Conservation (phyloP, 2,888 invertebrate species). For the Ariolimax columbianus region DNA sequence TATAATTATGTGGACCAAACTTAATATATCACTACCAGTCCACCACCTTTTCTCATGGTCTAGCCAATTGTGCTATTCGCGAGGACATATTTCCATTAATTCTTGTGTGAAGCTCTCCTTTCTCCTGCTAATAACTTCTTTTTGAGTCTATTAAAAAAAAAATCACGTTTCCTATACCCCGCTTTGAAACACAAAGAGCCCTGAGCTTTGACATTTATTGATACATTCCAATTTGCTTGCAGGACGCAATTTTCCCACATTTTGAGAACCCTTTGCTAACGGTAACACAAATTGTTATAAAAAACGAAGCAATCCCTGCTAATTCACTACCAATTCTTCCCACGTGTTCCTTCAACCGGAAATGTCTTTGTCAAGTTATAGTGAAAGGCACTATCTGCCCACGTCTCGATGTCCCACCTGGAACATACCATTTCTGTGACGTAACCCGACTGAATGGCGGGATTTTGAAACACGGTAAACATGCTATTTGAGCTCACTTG, state of each 20-base stretch:
- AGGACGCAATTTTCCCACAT: background rate
- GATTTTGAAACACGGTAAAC: slow-evolving; percentile 7
- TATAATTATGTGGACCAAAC: too few relatives aligned
- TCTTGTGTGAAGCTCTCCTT: too few relatives aligned
- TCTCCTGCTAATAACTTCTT: too few relatives aligned
- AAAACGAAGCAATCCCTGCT: background rate
- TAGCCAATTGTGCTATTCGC: too few relatives aligned
- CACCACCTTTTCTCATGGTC: too few relatives aligned
- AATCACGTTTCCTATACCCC: too few relatives aligned
- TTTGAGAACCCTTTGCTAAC: background rate
- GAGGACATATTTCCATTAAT: too few relatives aligned
- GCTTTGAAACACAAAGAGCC: background rate
- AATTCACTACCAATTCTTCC: background rate
- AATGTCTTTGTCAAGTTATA: slow-evolving; percentile 7
- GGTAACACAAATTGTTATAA: background rate
- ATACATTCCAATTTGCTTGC: too few relatives aligned
- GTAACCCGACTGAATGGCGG: background rate
- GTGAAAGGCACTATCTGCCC: background rate
- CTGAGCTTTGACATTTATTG: too few relatives aligned
- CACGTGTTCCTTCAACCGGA: background rate
- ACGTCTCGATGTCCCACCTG: background rate
- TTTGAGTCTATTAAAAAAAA: too few relatives aligned
- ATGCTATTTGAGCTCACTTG: background rate
- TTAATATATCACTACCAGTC: too few relatives aligned
- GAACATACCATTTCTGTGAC: slow-evolving; percentile 1